These are phyloP conservation scores for Pongo abelii DNA, from an alignment of 2,113 vertebrate species.

Conservation along the genomic window DNA sequence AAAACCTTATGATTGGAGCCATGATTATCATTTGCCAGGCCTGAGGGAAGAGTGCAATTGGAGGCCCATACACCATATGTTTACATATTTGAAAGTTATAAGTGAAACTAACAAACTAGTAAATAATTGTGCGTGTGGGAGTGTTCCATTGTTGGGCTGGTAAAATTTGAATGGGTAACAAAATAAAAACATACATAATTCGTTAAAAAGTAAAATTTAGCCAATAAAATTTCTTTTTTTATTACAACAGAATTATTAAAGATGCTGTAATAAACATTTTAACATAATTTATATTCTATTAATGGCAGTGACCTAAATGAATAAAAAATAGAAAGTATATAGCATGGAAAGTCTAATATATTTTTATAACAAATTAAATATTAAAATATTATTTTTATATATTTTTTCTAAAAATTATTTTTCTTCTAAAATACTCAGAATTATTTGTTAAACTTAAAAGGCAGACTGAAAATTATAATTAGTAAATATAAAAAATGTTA, in stretches of 20 bases:
- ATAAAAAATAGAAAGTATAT: background rate
- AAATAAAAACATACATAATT: conserved; percentile 30
- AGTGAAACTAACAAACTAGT: background rate
- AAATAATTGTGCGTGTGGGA: background rate
- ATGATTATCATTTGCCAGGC: background rate
- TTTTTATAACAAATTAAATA: conserved; percentile 24
- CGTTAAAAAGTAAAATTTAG: conserved; percentile 23
- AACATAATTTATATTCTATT: background rate
- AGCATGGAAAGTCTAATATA: background rate
- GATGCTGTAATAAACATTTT: background rate
- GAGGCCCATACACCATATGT: background rate
- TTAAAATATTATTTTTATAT: background rate
- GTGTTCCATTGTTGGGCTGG: background rate
- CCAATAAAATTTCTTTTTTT: conserved; percentile 25
- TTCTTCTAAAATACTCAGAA: conserved; percentile 36
- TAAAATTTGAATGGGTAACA: background rate
- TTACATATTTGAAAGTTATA: background rate
- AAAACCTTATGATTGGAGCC: background rate
- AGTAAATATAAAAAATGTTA: background rate
- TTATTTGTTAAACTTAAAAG: conserved; percentile 3
- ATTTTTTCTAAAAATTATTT: background rate
- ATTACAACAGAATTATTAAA: conserved; percentile 40
- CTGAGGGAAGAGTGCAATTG: background rate
- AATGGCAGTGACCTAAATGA: background rate
- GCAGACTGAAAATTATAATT: background rate